Conservation (phyloP, 2,888 invertebrate species). For the Clitarchus hookeri region DNA sequence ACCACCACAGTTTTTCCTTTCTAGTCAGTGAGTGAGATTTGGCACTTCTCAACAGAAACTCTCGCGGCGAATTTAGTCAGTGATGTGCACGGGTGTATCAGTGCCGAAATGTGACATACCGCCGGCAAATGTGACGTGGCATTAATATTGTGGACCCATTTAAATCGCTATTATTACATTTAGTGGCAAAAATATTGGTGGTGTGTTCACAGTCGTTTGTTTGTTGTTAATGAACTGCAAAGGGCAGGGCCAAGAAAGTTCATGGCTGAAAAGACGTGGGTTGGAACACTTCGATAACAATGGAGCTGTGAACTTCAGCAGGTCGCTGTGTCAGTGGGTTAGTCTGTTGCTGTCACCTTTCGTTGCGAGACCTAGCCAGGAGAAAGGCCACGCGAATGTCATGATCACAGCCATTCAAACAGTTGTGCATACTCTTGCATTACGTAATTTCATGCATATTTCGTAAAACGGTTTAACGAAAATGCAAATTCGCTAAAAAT, state of each 20-base stretch:
- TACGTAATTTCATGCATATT: neutral
- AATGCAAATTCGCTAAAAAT: neutral
- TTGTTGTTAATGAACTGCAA: neutral
- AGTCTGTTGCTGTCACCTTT: too few species aligned
- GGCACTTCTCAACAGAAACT: neutral
- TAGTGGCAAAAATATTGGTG: neutral
- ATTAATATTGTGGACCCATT: neutral
- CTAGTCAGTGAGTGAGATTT: neutral
- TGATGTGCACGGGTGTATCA: neutral
- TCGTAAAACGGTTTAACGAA: neutral
- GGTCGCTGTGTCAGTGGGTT: neutral
- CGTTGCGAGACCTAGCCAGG: neutral
- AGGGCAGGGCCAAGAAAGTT: neutral
- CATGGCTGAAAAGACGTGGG: neutral
- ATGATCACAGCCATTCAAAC: neutral
- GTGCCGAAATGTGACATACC: neutral
- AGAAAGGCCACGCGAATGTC: neutral
- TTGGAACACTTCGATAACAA: neutral
- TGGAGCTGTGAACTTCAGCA: neutral
- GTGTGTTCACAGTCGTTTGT: neutral
- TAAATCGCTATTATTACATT: neutral
- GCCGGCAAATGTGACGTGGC: neutral
- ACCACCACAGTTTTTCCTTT: neutral
- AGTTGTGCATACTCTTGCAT: neutral
- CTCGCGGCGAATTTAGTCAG: neutral